Percentiles rank a stretch among this genome's conserved stretches.
phyloP scores from a whole-genome alignment of 2,113 vertebrate genomes.

The Amazona guildingii region DNA sequence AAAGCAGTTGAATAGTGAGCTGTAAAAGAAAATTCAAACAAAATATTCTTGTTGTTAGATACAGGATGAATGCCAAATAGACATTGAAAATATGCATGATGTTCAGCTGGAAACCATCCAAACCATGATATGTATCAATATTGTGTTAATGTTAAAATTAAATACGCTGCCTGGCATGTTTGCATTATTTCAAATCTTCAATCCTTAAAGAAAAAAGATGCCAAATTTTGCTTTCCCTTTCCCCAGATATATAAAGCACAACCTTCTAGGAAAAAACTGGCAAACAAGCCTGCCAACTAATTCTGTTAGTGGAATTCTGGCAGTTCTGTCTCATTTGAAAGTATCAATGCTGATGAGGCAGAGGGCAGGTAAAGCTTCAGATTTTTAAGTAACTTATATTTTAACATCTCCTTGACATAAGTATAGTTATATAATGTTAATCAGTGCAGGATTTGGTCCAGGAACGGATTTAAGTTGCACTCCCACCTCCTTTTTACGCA shows the following conservation, averaged over 20 bases:
- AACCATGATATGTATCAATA: neutral
- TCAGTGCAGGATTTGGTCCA: neutral
- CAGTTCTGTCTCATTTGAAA: neutral
- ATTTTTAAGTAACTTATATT: neutral
- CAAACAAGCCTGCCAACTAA: neutral
- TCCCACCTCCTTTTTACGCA: neutral
- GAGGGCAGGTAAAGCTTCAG: neutral
- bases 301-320: neutral
- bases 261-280: neutral
- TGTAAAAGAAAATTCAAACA: conserved; percentile 19
- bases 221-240: neutral
- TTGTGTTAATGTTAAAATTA: conserved; percentile 3
- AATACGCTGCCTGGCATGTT: neutral
- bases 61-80: neutral
- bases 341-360: neutral
- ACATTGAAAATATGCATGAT: neutral
- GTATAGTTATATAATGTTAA: neutral
- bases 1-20: neutral
- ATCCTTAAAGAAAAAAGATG: neutral
- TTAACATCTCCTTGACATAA: neutral
- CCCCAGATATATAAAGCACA: neutral
- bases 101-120: conserved; percentile 8
- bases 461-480: neutral
- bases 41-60: conserved; percentile 17
- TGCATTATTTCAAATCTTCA: neutral